phyloP scores from a whole-genome alignment of 2,888 invertebrate genomes.

The Automeris io region DNA sequence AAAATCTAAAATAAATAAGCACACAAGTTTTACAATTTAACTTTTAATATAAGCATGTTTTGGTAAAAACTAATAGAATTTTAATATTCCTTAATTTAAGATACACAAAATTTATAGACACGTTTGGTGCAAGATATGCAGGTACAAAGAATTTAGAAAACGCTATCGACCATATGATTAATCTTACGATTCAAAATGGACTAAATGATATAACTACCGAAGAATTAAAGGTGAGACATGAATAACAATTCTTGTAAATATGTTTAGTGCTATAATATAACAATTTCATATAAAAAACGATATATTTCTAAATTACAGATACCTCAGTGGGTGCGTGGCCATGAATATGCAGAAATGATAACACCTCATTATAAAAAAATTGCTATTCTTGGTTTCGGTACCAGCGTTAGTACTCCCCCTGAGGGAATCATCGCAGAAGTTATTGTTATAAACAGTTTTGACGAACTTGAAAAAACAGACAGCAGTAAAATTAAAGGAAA shows the following conservation, averaged over 20 bases:
- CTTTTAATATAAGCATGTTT: too few species aligned
- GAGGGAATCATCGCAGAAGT: slow-evolving; percentile 83
- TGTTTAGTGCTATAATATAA: background rate
- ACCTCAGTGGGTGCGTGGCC: slow-evolving; percentile 75
- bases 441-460: slow-evolving; percentile 82
- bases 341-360: slow-evolving; percentile 79
- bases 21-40: too few species aligned
- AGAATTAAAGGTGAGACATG: slow-evolving; percentile 54
- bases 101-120: slow-evolving; percentile 49
- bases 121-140: slow-evolving; percentile 79
- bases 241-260: background rate
- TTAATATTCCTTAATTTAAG: slow-evolving; percentile 25
- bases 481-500: slow-evolving; percentile 76
- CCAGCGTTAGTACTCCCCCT: slow-evolving; percentile 80
- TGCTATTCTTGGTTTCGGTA: slow-evolving; percentile 81
- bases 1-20: too few species aligned
- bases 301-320: slow-evolving; percentile 44
- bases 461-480: slow-evolving; percentile 76
- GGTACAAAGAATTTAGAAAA: slow-evolving; percentile 79
- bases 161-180: slow-evolving; percentile 80
- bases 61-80: too few species aligned
- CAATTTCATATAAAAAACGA: background rate
- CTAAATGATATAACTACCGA: slow-evolving; percentile 81
- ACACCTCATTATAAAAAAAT: slow-evolving; percentile 78
- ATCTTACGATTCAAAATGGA: slow-evolving; percentile 35